Percentiles rank a stretch among this genome's conserved stretches.
Conservation (phyloP, 1,140 invertebrate species). For the Bombus breviceps region DNA sequence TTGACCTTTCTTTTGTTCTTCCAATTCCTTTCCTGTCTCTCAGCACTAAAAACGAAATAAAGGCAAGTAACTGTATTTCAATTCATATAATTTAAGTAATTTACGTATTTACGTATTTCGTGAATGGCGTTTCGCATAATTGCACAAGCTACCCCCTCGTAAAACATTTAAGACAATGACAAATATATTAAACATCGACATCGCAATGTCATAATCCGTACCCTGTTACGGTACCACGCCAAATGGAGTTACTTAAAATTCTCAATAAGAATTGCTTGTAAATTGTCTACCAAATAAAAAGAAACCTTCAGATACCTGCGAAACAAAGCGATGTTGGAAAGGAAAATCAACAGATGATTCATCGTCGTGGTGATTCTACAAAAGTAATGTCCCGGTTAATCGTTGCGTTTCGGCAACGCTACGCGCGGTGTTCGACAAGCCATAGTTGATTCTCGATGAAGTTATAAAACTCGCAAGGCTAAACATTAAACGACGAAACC, state of each 20-base stretch:
- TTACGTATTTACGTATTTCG: accelerated
- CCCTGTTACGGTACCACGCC: too few species aligned
- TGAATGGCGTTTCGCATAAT: accelerated
- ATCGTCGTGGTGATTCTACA: accelerated
- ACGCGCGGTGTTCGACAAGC: too few species aligned
- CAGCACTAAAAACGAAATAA: accelerated
- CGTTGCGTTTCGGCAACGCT: too few species aligned
- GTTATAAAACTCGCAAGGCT: too few species aligned
- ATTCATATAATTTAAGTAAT: accelerated
- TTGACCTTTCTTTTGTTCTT: accelerated
- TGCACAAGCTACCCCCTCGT: accelerated
- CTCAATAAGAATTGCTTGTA: too few species aligned
- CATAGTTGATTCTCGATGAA: too few species aligned
- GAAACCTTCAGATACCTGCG: too few species aligned
- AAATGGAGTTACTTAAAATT: too few species aligned
- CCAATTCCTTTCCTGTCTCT: accelerated
- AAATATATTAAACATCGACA: accelerated
- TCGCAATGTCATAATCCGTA: accelerated
- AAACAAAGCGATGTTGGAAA: accelerated
- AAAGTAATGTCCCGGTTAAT: too few species aligned
- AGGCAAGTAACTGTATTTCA: accelerated
- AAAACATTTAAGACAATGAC: accelerated
- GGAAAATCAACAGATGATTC: too few species aligned
- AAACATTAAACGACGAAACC: too few species aligned
- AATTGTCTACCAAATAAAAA: too few species aligned